Percentiles rank a stretch among this genome's conserved stretches.
phyloP scores from a whole-genome alignment of 2,888 invertebrate genomes.

The Drosophila putrida region DNA sequence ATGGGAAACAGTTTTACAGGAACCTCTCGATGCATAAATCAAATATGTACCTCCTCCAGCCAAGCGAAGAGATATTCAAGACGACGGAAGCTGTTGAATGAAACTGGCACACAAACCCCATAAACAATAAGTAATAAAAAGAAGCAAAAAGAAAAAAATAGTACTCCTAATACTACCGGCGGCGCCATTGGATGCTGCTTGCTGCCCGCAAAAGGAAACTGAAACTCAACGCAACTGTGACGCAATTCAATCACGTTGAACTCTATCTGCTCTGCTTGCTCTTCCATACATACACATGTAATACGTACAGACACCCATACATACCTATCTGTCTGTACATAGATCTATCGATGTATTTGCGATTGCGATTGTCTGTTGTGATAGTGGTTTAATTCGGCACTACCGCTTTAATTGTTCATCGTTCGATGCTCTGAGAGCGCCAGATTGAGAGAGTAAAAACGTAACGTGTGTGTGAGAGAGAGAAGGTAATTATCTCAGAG shows the following conservation, averaged over 20 bases:
- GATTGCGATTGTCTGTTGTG: constrained; percentile 28
- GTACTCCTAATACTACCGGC: constrained; percentile 43
- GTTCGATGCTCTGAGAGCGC: constrained; percentile 21
- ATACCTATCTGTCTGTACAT: background rate
- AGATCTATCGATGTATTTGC: constrained; percentile 9
- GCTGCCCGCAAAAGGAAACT: constrained; percentile 56
- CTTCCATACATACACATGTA: constrained; percentile 12
- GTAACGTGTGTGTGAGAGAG: constrained; percentile 3
- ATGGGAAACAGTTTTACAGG: constrained; percentile 16
- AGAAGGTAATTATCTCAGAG: constrained; percentile 19
- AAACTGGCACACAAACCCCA: constrained; percentile 61
- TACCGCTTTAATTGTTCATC: constrained; percentile 46
- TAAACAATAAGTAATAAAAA: constrained; percentile 32
- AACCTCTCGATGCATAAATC: constrained; percentile 19
- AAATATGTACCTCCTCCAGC: constrained; percentile 8
- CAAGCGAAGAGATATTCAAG: constrained; percentile 28
- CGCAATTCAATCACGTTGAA: constrained; percentile 55
- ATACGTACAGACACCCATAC: constrained; percentile 7
- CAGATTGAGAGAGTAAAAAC: background rate
- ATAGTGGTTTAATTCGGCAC: constrained; percentile 37
- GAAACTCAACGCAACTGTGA: constrained; percentile 46
- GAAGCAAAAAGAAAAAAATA: background rate
- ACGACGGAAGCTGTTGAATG: constrained; percentile 42
- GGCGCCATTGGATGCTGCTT: constrained; percentile 29
- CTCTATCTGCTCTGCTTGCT: constrained; percentile 31